A percentile compares a stretch with the other conserved stretches of the same genome.
phyloP scores from a whole-genome alignment of 1,140 invertebrate species.

The Trachelipus rathkii region DNA sequence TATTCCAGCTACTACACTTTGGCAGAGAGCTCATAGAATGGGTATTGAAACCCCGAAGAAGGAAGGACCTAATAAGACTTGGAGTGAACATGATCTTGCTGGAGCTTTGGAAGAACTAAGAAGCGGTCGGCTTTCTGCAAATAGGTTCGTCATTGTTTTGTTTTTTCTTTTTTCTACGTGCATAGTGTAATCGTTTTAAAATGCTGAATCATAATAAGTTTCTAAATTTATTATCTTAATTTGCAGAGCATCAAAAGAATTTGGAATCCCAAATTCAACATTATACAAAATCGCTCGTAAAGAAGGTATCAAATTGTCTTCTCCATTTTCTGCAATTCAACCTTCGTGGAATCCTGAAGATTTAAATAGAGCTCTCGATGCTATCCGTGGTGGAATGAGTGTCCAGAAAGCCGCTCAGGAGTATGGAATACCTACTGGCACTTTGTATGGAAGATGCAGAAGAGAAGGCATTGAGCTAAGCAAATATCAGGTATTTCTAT shows the following conservation, averaged over 20 bases:
- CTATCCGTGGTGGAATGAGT: conserved; percentile 74
- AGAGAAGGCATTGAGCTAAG: conserved; percentile 73
- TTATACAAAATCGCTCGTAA: conserved; percentile 82
- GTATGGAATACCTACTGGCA: conserved; percentile 78
- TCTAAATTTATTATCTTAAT: not conserved
- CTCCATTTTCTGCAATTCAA: conserved; percentile 82
- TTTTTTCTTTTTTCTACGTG: not conserved
- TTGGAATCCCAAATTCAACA: conserved; percentile 82
- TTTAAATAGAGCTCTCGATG: conserved; percentile 72
- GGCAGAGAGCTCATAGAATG: conserved; percentile 71
- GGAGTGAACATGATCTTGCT: conserved; percentile 75
- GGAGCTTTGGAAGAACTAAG: conserved; percentile 45
- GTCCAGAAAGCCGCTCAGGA: conserved; percentile 78
- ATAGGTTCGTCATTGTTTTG: conserved; percentile 16
- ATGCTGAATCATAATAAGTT: too few relatives aligned
- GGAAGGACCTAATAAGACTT: conserved; percentile 76
- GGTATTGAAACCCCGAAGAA: conserved; percentile 82
- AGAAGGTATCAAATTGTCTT: conserved; percentile 78
- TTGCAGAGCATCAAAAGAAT: conserved; percentile 79
- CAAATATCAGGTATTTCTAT: conserved; percentile 41
- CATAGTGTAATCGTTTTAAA: too few relatives aligned
- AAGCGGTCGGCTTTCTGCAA: conserved; percentile 41
- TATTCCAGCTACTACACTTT: conserved; percentile 82
- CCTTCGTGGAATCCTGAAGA: conserved; percentile 81
- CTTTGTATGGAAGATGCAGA: conserved; percentile 79